phyloP scores from a whole-genome alignment of 2,888 invertebrate species.

The Napeogenes inachia region DNA sequence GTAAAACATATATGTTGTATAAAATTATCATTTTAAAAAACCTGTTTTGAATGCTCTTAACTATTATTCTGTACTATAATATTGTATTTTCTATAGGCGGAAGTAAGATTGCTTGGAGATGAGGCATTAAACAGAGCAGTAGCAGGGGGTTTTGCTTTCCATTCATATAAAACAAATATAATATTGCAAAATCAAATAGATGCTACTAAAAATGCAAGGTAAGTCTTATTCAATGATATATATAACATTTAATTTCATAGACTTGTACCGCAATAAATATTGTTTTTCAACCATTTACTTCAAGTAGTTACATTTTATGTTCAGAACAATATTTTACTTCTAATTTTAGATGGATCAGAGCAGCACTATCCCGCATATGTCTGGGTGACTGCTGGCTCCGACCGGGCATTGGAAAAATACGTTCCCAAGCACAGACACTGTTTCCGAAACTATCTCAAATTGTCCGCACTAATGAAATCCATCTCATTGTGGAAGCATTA shows the following conservation, averaged over 20 bases:
- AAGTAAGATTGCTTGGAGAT: constrained; percentile 68
- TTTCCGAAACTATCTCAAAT: constrained; percentile 68
- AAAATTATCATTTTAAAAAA: too few species aligned
- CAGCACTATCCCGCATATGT: constrained; percentile 64
- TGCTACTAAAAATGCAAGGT: constrained; percentile 65
- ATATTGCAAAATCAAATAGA: constrained; percentile 69
- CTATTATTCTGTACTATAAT: neutral
- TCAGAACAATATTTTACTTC: neutral
- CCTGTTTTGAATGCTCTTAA: too few species aligned
- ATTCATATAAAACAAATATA: constrained; percentile 67
- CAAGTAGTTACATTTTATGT: too few species aligned
- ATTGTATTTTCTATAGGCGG: constrained; percentile 52
- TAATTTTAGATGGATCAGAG: constrained; percentile 66
- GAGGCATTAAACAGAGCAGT: constrained; percentile 70
- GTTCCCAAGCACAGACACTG: constrained; percentile 65
- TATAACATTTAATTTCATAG: too few species aligned
- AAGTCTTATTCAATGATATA: constrained; percentile 11
- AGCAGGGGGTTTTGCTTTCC: constrained; percentile 69
- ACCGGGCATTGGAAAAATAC: constrained; percentile 67
- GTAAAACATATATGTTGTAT: too few species aligned
- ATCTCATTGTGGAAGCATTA: constrained; percentile 62
- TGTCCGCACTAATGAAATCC: constrained; percentile 54
- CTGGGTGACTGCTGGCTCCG: constrained; percentile 69
- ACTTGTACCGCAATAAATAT: too few species aligned
- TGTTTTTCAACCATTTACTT: too few species aligned